These are phyloP conservation scores for Dicranocentrus wangi DNA, from an alignment of 2,888 invertebrate genomes.

Conservation along the genomic window DNA sequence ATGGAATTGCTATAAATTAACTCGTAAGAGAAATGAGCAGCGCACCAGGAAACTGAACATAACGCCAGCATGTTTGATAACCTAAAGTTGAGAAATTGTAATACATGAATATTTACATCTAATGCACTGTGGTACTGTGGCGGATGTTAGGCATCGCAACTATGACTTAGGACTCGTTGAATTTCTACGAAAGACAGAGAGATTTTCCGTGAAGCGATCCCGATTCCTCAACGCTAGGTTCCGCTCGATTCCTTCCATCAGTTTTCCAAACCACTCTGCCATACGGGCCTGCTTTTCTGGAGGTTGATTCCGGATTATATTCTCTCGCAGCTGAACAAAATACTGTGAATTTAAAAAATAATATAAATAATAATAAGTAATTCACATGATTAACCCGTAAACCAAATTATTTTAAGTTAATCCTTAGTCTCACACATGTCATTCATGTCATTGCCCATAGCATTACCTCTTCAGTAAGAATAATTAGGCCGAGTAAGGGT, in stretches of 20 bases:
- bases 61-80: too few species aligned
- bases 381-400: too few species aligned
- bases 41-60: too few species aligned
- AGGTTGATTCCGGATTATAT: slow-evolving; percentile 91
- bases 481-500: slow-evolving; percentile 94
- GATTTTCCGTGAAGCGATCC: slow-evolving; percentile 98
- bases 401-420: too few species aligned
- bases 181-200: slow-evolving; percentile 96
- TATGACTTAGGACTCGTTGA: slow-evolving; percentile 90
- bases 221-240: slow-evolving; percentile 96
- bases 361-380: slow-evolving; percentile 37
- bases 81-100: too few species aligned
- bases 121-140: too few species aligned
- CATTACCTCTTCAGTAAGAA: slow-evolving; percentile 91
- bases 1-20: too few species aligned
- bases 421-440: too few species aligned
- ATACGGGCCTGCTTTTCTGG: slow-evolving; percentile 91
- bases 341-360: slow-evolving; percentile 76
- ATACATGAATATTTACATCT: too few species aligned
- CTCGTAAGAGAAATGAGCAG: too few species aligned
- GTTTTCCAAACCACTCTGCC: slow-evolving; percentile 94
- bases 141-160: slow-evolving; percentile 79
- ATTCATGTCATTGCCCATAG: too few species aligned
- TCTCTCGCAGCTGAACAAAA: slow-evolving; percentile 84
- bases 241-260: slow-evolving; percentile 97